These are phyloP conservation scores for Eidolon helvum DNA, from an alignment of 2,113 vertebrate genomes.

Conservation along the genomic window DNA sequence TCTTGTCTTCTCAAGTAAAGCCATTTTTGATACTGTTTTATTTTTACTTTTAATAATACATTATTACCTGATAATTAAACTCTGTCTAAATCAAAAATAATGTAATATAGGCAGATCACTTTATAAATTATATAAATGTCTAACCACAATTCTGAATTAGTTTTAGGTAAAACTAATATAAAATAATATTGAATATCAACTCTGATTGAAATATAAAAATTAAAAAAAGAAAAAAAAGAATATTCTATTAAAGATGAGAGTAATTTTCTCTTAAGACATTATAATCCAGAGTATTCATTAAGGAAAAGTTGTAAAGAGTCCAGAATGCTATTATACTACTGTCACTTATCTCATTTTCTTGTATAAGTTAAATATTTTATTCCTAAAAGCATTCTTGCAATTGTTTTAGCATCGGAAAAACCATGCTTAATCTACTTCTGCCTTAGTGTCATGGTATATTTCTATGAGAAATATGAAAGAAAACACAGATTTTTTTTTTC, in stretches of 20 bases:
- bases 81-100: neutral
- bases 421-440: neutral
- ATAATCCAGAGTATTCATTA: neutral
- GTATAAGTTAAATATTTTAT: neutral
- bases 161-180: no score
- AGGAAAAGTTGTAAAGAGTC: neutral
- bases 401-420: neutral
- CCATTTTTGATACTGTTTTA: neutral
- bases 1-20: conserved; percentile 9
- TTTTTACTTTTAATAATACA: conserved; percentile 42
- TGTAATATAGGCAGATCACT: no score
- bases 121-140: no score
- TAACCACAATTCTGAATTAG: no score
- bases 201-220: no score
- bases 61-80: conserved; percentile 5
- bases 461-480: neutral
- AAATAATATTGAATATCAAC: no score
- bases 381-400: neutral
- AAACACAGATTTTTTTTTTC: neutral
- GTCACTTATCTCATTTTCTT: conserved; percentile 29
- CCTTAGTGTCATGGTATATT: neutral
- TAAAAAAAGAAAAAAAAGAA: neutral
- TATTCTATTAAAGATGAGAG: neutral
- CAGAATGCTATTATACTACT: neutral
- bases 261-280: conserved; percentile 14